Evolutionary conservation across 1,140 invertebrate genomes (phyloP), one percentile per base, ranked within the genome.

Genomic region (Lasioglossum albipes): DNA sequence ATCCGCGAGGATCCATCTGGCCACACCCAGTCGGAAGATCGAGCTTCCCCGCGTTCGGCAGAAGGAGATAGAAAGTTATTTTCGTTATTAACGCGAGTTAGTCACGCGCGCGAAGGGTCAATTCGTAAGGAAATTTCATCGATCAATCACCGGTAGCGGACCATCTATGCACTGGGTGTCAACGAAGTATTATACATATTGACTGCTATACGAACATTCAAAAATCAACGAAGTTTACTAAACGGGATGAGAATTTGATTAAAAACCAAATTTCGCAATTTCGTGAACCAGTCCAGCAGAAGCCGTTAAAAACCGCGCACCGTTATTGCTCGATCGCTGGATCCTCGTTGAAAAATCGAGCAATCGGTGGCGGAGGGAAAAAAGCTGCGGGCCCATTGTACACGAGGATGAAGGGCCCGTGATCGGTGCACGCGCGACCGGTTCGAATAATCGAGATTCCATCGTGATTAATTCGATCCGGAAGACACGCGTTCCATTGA

Each of bases 101-200:
- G 65, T 80, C 77, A 84, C 57, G 79, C 71, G 75, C 62, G 61
- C 45, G 68, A 54, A 61, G 52, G 61, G 62, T 86, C 42, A 18
- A 84, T 84, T 72, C 62, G n/a, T 52, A 66, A 76, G 62, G 69
- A 82, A 82, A 76, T 79, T 82, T 70, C 36, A 65, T 82, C 80
- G 52, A 79, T 79, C 73, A 57, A 74, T 82, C 69, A 54, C 59
- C 45, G 42, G 49, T 75, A 75, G 62, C 42, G 10, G 45, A 9
- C 4, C 52, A 16, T 54, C 13, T 54, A 2, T 49, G 45, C 45
- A 54, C 52, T 7, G 52, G 16, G 16, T 54, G 52, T 18, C 52
- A 13, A 49, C 10, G 13, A 49, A 12, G 0, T 12, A 3, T 3
- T 36, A 36, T n/a, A n/a, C n/a, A n/a, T 2, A 5, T 36, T 36